Evolutionary conservation across 2,113 vertebrate species (phyloP), one percentile per base, ranked within the genome.

Genomic region (Martes martes): DNA sequence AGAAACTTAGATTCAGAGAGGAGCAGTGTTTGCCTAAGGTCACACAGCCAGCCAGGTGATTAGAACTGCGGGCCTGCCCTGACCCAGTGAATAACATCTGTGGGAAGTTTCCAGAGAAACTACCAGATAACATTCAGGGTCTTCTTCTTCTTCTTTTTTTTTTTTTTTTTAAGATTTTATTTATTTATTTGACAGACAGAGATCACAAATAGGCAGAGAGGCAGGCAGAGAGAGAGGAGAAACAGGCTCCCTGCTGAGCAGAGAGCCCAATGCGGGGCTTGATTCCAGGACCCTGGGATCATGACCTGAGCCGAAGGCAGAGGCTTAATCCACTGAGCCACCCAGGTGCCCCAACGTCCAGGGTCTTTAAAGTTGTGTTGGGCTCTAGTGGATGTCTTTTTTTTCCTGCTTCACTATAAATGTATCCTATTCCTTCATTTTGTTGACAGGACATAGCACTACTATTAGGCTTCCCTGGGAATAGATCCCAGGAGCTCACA

Each of bases 11-110:
- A 55, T 50, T 78, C 61, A 65, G 39, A 67, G 82, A 76, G 33
- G 1, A 45, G 7, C 0, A 1, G 10, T 18, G 0, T 24, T 36
- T 65, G 28, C 81, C 28, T 0, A 23, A 36, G 2, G 63, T 63
- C 85, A 92, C n/a, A 78, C 36, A 90, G 39, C 21, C 71, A 78
- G 42, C 15, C 24, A 18, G 1, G 19, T 11, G 31, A 55, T 59
- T 16, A 11, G 67, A 73, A n/a, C 33, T 18, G 4, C 19, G 47
- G 67, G 9, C 33, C 52, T 31, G 24, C 33, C 15, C 39, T 42
- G 6, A 26, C 14, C 52, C 55, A 42, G 13, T 1, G 31, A 59
- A n/a, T 59, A 36, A 21, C 1, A 18, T n/a, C 78, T 36, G 5
- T 63, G 79, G n/a, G 19, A 76, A n/a, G 50, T 79, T 69, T 47